A percentile compares a stretch with the other conserved stretches of the same genome.
These are phyloP conservation scores for Chaetodon trifasciatus DNA, from an alignment of 2,797 vertebrate genomes.

Conservation along the genomic window DNA sequence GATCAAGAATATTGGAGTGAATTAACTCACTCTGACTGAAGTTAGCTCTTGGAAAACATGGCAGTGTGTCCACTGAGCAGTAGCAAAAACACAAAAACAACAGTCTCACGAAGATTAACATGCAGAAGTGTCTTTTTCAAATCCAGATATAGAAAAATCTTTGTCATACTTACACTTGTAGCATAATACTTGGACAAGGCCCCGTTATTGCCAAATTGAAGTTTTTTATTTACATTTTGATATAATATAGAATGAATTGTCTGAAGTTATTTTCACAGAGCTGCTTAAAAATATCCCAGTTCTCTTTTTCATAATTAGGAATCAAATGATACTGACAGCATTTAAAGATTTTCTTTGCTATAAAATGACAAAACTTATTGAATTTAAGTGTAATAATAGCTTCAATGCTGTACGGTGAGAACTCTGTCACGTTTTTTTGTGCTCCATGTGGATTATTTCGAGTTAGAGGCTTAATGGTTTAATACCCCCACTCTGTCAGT, in stretches of 20 bases:
- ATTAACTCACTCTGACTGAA: too few relatives aligned
- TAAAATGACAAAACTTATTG: not conserved
- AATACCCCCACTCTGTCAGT: constrained; percentile 35
- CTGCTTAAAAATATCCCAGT: not conserved
- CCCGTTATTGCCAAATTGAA: not conserved
- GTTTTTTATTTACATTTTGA: not conserved
- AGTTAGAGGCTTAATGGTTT: constrained; percentile 67
- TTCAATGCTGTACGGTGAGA: not conserved
- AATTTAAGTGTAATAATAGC: constrained; percentile 4
- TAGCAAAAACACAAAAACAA: not conserved
- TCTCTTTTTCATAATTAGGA: not conserved
- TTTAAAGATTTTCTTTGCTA: not conserved
- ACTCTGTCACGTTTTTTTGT: constrained; percentile 36
- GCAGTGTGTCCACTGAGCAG: not conserved
- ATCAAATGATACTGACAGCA: not conserved
- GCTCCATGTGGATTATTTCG: constrained; percentile 59
- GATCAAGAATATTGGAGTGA: too few relatives aligned
- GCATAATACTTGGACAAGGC: not conserved
- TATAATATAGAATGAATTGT: not conserved
- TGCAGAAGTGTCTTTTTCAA: not conserved
- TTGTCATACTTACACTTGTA: not conserved
- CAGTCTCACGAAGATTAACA: not conserved
- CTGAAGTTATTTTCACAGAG: not conserved
- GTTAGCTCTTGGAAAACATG: not conserved
- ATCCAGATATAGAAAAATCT: not conserved